Evolutionary conservation across 2,797 vertebrate species (phyloP).

Genomic region (Echiichthys vipera): DNA sequence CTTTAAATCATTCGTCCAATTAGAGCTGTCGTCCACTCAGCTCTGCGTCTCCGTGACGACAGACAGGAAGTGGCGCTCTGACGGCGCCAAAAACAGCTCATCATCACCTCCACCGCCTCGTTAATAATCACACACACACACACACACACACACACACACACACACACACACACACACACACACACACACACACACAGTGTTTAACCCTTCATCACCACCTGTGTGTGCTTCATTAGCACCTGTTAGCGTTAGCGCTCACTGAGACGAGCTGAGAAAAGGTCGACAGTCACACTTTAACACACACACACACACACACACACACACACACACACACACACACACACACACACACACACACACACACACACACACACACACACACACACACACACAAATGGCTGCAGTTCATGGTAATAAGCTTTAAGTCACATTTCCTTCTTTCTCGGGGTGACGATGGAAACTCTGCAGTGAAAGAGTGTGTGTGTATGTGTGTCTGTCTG

Average conservation of each 20-base stretch:
- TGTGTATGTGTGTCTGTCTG: too few relatives aligned
- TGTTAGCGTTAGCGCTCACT: constrained; percentile 44
- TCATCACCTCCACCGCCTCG: neutral
- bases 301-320: neutral
- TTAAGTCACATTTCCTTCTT: too few relatives aligned
- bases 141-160: too few relatives aligned
- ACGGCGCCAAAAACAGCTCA: constrained; percentile 49
- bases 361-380: neutral
- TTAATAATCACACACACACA: constrained; percentile 9
- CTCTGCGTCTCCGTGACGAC: constrained; percentile 5
- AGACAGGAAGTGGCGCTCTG: constrained; percentile 44
- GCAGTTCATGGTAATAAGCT: too few relatives aligned
- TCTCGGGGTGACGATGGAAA: too few relatives aligned
- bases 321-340: neutral
- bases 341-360: constrained; percentile 9
- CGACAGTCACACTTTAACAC: constrained; percentile 35
- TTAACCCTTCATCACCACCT: constrained; percentile 15
- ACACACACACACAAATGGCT: neutral
- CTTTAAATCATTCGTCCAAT: neutral
- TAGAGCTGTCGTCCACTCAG: constrained; percentile 15
- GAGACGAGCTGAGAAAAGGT: constrained; percentile 43
- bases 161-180: too few relatives aligned
- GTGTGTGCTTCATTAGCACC: constrained; percentile 50
- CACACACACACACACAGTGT: too few relatives aligned
- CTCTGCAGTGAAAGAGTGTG: too few relatives aligned